Evolutionary conservation across 2,888 invertebrate species (phyloP).

Genomic region (Dyspetes luteomarginatus): DNA sequence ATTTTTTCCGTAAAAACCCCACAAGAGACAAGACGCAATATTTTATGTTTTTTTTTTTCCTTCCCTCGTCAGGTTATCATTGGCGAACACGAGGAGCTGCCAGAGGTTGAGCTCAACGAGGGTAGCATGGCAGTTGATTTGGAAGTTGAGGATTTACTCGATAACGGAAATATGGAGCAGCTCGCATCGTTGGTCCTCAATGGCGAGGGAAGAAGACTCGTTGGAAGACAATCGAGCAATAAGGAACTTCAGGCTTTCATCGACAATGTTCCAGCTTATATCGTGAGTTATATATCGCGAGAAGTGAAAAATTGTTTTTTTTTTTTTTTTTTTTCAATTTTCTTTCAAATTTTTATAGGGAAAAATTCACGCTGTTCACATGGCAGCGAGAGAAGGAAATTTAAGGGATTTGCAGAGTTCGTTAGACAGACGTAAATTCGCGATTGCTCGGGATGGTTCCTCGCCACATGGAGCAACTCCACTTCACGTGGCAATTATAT

Average conservation of each 20-base stretch:
- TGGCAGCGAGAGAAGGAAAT: slow-evolving; percentile 93
- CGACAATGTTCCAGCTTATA: slow-evolving; percentile 93
- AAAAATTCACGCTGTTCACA: slow-evolving; percentile 95
- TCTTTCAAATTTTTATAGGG: slow-evolving; percentile 85
- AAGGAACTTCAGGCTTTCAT: slow-evolving; percentile 94
- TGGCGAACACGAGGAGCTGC: slow-evolving; percentile 76
- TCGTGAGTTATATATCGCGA: slow-evolving; percentile 85
- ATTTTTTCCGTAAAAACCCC: slow-evolving; percentile 60
- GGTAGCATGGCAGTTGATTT: slow-evolving; percentile 83
- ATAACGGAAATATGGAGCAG: slow-evolving; percentile 93
- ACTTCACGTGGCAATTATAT: slow-evolving; percentile 93
- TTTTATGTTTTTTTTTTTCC: not conserved
- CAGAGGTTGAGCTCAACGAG: slow-evolving; percentile 76
- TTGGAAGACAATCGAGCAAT: slow-evolving; percentile 89
- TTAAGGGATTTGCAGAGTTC: slow-evolving; percentile 93
- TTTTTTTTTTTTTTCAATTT: too few species aligned
- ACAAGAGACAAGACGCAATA: too few species aligned
- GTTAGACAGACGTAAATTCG: slow-evolving; percentile 94
- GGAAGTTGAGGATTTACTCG: slow-evolving; percentile 88
- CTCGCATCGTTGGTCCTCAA: slow-evolving; percentile 94
- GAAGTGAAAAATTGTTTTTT: too few species aligned
- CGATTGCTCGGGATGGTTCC: slow-evolving; percentile 92
- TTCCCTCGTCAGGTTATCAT: slow-evolving; percentile 75
- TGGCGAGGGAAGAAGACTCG: slow-evolving; percentile 92
- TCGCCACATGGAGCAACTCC: slow-evolving; percentile 94